phyloP scores from a whole-genome alignment of 2,888 invertebrate species.

The Emmelina monodactyla region DNA sequence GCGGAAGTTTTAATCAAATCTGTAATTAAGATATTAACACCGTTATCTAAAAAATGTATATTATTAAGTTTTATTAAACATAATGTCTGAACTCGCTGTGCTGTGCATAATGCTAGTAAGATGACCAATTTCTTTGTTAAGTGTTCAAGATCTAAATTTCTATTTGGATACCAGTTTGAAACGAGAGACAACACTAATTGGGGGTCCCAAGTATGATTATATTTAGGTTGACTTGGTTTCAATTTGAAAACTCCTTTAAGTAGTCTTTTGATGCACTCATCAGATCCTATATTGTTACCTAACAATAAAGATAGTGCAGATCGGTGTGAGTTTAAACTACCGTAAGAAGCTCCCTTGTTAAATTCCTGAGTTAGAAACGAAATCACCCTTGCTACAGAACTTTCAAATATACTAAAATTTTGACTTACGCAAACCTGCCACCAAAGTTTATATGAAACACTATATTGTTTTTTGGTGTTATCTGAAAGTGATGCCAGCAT shows the following conservation, averaged over 20 bases:
- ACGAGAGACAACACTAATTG: too few relatives aligned
- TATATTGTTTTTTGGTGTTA: not conserved
- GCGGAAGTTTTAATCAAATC: not conserved
- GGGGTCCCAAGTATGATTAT: too few relatives aligned
- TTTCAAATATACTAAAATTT: not conserved
- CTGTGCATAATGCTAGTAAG: too few relatives aligned
- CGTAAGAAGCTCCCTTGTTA: not conserved
- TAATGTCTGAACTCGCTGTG: too few relatives aligned
- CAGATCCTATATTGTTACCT: not conserved
- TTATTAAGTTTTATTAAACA: not conserved
- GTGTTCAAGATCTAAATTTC: not conserved
- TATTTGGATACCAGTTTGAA: too few relatives aligned
- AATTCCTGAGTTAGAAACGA: too few relatives aligned
- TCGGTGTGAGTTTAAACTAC: not conserved
- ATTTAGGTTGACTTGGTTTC: too few relatives aligned
- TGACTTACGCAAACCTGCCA: not conserved
- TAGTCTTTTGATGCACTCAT: not conserved
- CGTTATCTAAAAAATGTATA: not conserved
- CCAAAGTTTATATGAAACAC: not conserved
- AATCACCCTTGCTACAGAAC: not conserved
- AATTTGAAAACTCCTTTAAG: too few relatives aligned
- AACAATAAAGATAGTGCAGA: not conserved
- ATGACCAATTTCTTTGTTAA: too few relatives aligned
- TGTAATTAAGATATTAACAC: not conserved
- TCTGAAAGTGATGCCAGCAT: conserved; percentile 1